Base-by-base conservation (phyloP, 2,888 invertebrate species). In the Drosophila pegasa region DNA sequence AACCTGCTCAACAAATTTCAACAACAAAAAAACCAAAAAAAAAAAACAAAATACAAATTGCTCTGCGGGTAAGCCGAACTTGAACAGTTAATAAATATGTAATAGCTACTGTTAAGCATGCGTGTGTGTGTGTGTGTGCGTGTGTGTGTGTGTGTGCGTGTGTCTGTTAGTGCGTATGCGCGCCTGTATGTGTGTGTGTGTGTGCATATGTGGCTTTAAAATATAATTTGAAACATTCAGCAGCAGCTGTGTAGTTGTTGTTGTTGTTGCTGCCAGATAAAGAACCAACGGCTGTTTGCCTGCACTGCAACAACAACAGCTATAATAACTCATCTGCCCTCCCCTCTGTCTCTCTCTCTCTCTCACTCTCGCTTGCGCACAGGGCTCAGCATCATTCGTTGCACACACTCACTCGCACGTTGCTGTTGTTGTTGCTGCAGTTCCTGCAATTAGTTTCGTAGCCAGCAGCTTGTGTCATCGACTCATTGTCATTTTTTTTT, bases 231-330 rank as follows among this genome's bases (percentile, higher is more conserved):
- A 74, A 74, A 74, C 73, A 73, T 35, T 51, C 16, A 52, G 27
- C 27, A 40, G 14, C 57, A 56, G 55, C 31, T 41, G 55, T 48
- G 29, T 38, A 41, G 41, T 47, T 69, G 16, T 29, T 56, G 38
- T 59, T 48, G 43, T 27, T 71, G 35, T 56, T 62, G 50, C 31
- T 71, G 35, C 33, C 31, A 62, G 72, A 83, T 75, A 71, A 86
- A 75, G 80, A 74, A 45, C 56, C 55, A 81, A 87, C 88, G 88
- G 86, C 86, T 87, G 88, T 72, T 87, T 71, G 60, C 57, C 54
- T 66, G 50, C 47, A 61, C 10, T 77, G 75, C 64, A 52, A n/a
- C 31, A 47, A 31, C 45, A 47, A 27, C 18, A 45, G 29, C 45
- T 31, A 48, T 65, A 68, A 38, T 22, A 64, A 64, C 50, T 66